Evolutionary conservation across 2,797 vertebrate species (phyloP), one percentile per base, ranked within the genome.

Genomic region (Distichodus sexfasciatus): DNA sequence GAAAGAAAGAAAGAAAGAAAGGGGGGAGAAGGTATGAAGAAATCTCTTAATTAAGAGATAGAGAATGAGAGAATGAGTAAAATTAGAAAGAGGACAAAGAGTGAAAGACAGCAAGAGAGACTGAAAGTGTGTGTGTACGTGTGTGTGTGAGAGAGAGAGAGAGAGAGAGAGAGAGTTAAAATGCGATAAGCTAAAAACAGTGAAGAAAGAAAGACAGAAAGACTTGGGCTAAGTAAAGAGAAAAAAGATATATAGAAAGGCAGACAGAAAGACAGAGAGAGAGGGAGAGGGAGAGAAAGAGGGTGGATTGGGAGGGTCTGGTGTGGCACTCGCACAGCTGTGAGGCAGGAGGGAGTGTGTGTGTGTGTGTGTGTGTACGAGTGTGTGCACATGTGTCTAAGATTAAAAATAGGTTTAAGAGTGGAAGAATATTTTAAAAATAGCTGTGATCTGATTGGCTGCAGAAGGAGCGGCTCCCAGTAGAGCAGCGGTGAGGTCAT

Each of bases 361-460:
- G 50, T 5, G 28, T 17, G 23, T 11, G 10, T 12, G 24, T 15
- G 15, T 31, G 50, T 5, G 28, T 17, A 29, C 12, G 21, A 41
- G 26, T 33, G 44, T 10, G 44, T 2, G n/a, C 61, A 60, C 14
- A 6, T 36, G 66, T 46, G 33, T 17, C 29, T 24, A 21, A 46
- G 43, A 59, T 59, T 76, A 72, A 68, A 75, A 72, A 72, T 64
- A 72, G 69, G 21, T 63, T 58, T 57, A 43, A 14, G 57, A 41
- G 69, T 63, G 36, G 33, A 59, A 44, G 60, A 59, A 69, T 47
- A 24, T 23, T 40, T 66, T 66, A 76, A 47, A 76, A 73, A 73
- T 73, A 76, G 46, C 6, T 41, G 3, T 14, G 36, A 64, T 75
- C 26, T 63, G 17, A n/a, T n/a, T n/a, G 29, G 24, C 41, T 24